Evolutionary conservation across 1,140 invertebrate species (phyloP).

Genomic region (Octopus sinensis): DNA sequence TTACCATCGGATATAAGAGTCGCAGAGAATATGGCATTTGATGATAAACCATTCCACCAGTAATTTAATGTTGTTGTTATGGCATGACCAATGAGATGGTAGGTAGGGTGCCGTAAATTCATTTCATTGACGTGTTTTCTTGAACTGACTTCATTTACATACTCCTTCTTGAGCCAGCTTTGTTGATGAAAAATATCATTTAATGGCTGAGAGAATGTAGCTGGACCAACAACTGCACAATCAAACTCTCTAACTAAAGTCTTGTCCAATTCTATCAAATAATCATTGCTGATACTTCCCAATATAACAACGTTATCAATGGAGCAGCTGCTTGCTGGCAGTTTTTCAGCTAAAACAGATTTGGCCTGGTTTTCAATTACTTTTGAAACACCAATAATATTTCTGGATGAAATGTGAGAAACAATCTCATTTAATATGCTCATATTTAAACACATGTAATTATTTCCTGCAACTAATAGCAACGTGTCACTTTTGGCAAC

Average conservation of each 20-base stretch:
- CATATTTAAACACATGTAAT: constrained; percentile 50
- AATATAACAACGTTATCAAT: too few relatives aligned
- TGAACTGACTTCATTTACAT: constrained; percentile 34
- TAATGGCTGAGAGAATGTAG: too few relatives aligned
- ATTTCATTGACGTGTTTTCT: constrained; percentile 28
- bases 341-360: constrained; percentile 44
- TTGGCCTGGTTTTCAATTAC: constrained; percentile 53
- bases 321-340: constrained; percentile 48
- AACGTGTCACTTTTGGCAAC: constrained; percentile 41
- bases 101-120: constrained; percentile 31
- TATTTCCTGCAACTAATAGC: constrained; percentile 47
- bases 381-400: constrained; percentile 47
- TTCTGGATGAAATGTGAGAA: constrained; percentile 43
- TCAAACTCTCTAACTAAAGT: too few relatives aligned
- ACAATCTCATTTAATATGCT: constrained; percentile 48
- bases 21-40: constrained; percentile 12
- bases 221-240: too few relatives aligned
- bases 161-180: too few relatives aligned
- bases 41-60: constrained; percentile 49
- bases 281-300: too few relatives aligned
- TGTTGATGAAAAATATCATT: too few relatives aligned
- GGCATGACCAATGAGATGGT: constrained; percentile 37
- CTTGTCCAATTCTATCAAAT: too few relatives aligned
- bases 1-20: not conserved
- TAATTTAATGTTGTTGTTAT: constrained; percentile 42